Base-by-base conservation (phyloP, 1,140 invertebrate species). In the Riptortus pedestris region DNA sequence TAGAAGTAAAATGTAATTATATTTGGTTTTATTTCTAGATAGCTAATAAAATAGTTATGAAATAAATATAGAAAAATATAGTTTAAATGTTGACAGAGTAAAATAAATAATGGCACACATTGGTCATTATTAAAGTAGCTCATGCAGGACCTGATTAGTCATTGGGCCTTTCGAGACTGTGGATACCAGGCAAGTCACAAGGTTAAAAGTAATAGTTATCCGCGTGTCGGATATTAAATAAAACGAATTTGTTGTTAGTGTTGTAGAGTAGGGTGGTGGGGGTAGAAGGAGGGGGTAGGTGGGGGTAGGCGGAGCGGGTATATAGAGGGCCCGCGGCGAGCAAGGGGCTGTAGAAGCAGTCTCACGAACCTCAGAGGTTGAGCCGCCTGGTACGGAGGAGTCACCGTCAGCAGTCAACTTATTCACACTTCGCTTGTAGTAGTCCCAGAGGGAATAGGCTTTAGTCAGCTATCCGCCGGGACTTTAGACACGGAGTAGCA, bases 151-250 rank as follows among this genome's bases (percentile, higher is more conserved):
- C n/a, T n/a, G n/a, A n/a, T n/a, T n/a, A n/a, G n/a, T n/a, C n/a
- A n/a, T n/a, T n/a, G n/a, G n/a, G n/a, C n/a, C n/a, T n/a, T n/a
- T n/a, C n/a, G n/a, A n/a, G n/a, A n/a, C n/a, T n/a, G n/a, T n/a
- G n/a, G n/a, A n/a, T n/a, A n/a, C n/a, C n/a, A n/a, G n/a, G 9
- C 22, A 47, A 47, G 45, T 47, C n/a, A 47, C 45, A 47, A 47
- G 45, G 45, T 47, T 47, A 47, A 47, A 47, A 47, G 45, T 47
- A 47, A 47, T 47, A 47, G 45, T 47, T 47, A 47, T 47, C 45
- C 18, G 45, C 4, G 7, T 47, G n/a, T n/a, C n/a, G 45, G 45
- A 47, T 47, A 47, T 47, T 47, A 47, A 47, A 47, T 47, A n/a
- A 47, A 47, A 47, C 45, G 45, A 47, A 47, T 47, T 47, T 47